These are phyloP conservation scores for Ammodytes marinus DNA, from an alignment of 2,113 vertebrate genomes.

Conservation along the genomic window DNA sequence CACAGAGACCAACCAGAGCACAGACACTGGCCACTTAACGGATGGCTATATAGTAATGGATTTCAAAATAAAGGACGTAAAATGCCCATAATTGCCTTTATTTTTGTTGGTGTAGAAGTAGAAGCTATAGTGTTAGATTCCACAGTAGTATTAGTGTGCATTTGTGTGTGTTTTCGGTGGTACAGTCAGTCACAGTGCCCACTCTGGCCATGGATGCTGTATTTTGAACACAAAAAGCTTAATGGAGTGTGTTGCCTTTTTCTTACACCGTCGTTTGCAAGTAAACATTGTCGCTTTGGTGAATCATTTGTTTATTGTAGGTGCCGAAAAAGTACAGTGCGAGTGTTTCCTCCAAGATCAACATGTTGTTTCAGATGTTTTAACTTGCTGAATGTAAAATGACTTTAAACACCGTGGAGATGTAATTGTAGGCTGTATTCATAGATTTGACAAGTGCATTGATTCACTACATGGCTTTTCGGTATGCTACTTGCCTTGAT, in stretches of 20 bases:
- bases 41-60: conserved; percentile 4
- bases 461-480: conserved; percentile 67
- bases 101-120: conserved; percentile 41
- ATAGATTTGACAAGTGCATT: conserved; percentile 68
- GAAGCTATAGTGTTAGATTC: conserved; percentile 30
- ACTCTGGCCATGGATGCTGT: conserved; percentile 53
- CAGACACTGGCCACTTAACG: conserved; percentile 15
- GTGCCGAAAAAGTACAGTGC: conserved; percentile 39
- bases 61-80: conserved; percentile 16
- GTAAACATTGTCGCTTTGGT: conserved; percentile 66
- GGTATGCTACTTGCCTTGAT: conserved; percentile 72
- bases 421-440: conserved; percentile 74
- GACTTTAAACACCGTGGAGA: conserved; percentile 68
- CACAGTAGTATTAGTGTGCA: conserved; percentile 54
- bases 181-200: conserved; percentile 55
- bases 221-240: conserved; percentile 64
- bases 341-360: conserved; percentile 64
- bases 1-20: conserved; percentile 35
- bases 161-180: conserved; percentile 63
- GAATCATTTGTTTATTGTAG: conserved; percentile 54
- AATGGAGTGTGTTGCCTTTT: conserved; percentile 62
- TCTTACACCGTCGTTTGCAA: conserved; percentile 43
- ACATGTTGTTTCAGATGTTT: conserved; percentile 64
- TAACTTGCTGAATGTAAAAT: conserved; percentile 81
- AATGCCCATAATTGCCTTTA: conserved; percentile 58